phyloP scores from a whole-genome alignment of 1,140 invertebrate species.

The Bicyclus anynana region DNA sequence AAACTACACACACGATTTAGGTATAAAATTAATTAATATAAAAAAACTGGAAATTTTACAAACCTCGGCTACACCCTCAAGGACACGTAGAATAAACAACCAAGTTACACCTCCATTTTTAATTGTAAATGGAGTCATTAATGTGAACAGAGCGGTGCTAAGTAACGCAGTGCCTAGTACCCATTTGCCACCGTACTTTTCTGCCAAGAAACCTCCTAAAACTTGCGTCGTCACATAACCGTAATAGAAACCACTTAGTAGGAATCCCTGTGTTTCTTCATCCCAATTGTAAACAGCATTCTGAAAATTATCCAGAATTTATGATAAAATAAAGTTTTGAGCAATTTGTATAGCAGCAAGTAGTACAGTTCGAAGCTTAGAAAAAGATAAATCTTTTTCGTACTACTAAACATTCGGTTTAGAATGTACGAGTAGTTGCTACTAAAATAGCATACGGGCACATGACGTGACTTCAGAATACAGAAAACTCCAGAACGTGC shows the following conservation, averaged over 20 bases:
- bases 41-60: slow-evolving; percentile 21
- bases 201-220: slow-evolving; percentile 78
- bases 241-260: slow-evolving; percentile 79
- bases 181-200: slow-evolving; percentile 78
- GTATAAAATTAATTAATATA: no score
- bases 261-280: slow-evolving; percentile 77
- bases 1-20: no score
- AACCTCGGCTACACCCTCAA: slow-evolving; percentile 82
- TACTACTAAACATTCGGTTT: no score
- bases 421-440: no score
- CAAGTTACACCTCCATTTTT: slow-evolving; percentile 73
- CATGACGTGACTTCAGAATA: no score
- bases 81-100: slow-evolving; percentile 80
- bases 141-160: slow-evolving; percentile 79
- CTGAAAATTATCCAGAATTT: slow-evolving; percentile 33
- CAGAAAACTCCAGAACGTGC: no score
- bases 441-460: no score
- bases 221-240: slow-evolving; percentile 81
- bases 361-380: no score
- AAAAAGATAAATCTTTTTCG: no score
- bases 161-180: slow-evolving; percentile 80
- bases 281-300: slow-evolving; percentile 77
- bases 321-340: no score
- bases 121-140: slow-evolving; percentile 72
- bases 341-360: no score